Evolutionary conservation across 2,888 invertebrate species (phyloP), one percentile per base, ranked within the genome.

Genomic region (Dusona sp.): DNA sequence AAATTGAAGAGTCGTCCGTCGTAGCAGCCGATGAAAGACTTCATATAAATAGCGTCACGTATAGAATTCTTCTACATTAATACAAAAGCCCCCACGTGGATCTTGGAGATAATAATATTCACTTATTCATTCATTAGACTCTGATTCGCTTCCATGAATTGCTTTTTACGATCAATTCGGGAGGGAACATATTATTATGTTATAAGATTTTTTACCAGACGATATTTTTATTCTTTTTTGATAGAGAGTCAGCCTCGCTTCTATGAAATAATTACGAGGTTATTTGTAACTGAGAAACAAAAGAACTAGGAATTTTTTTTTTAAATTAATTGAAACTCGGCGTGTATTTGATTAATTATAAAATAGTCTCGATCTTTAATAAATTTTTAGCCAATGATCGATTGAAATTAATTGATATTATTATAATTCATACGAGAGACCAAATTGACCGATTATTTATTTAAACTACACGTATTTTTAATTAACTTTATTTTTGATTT

Each of bases 121-220:
- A 78, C 67, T 78, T 51, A 51, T 67, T 78, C 78, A 67, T 65
- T 67, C 67, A 51, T 67, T 78, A 36, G 67, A 67, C 65, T 67
- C 38, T 36, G 16, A 36, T 36, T 22, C 54, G 19, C 25, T 78
- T 78, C 67, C 33, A 36, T 19, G 78, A 78, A 67, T 65, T 33
- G 65, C 64, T 77, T 77, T 77, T 45, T 65, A 65, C 38, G 29
- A 77, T 65, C 45, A 29, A 36, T 78, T 51, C 22, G 16, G 87
- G 83, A 84, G 78, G 48, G 51, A 45, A 42, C 65, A 57, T n/a
- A n/a, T 83, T 29, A 74, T n/a, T 51, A 54, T 16, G 13, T 38
- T 78, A 42, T 54, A 16, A 11, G n/a, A 38, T 36, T 78, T 25
- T 13, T 54, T 38, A n/a, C 3, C 9, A n/a, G 48, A 48, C 22